These are phyloP conservation scores for Orthonychiurus folsomi DNA, from an alignment of 2,888 invertebrate species.

Conservation along the genomic window DNA sequence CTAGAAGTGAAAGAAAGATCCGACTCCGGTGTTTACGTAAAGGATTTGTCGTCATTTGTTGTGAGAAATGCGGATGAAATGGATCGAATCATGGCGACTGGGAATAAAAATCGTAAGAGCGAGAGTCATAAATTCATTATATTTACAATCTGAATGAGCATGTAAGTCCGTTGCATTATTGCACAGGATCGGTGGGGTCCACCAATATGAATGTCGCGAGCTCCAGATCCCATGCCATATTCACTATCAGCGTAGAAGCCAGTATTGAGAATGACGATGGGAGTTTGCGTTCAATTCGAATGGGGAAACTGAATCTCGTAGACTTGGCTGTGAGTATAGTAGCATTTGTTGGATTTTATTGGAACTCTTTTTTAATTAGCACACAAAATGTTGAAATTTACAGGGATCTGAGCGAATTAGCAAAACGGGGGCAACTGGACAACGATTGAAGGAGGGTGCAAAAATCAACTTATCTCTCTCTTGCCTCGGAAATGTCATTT, in stretches of 20 bases:
- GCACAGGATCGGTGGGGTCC: constrained; percentile 61
- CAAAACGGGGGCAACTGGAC: constrained; percentile 90
- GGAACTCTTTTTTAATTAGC: background rate
- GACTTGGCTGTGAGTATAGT: constrained; percentile 74
- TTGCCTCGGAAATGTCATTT: constrained; percentile 95
- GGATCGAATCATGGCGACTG: constrained; percentile 87
- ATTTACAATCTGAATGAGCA: constrained; percentile 3
- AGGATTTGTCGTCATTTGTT: constrained; percentile 93
- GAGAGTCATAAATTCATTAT: background rate
- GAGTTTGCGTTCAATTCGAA: constrained; percentile 61
- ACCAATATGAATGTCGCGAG: constrained; percentile 97
- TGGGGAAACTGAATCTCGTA: constrained; percentile 94
- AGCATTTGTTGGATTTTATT: background rate
- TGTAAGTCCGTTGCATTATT: background rate
- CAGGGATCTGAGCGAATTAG: constrained; percentile 95
- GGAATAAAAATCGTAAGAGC: constrained; percentile 80
- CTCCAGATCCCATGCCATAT: constrained; percentile 95
- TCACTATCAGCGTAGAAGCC: constrained; percentile 94
- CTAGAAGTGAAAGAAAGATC: constrained; percentile 83
- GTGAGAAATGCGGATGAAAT: constrained; percentile 94
- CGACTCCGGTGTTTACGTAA: constrained; percentile 95
- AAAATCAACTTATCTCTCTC: constrained; percentile 89
- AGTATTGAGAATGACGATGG: constrained; percentile 74
- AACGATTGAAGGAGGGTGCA: constrained; percentile 88
- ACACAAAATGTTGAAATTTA: background rate